Percentiles rank a stretch among this genome's conserved stretches.
phyloP scores from a whole-genome alignment of 2,888 invertebrate species.

The Drosophila barbarae region DNA sequence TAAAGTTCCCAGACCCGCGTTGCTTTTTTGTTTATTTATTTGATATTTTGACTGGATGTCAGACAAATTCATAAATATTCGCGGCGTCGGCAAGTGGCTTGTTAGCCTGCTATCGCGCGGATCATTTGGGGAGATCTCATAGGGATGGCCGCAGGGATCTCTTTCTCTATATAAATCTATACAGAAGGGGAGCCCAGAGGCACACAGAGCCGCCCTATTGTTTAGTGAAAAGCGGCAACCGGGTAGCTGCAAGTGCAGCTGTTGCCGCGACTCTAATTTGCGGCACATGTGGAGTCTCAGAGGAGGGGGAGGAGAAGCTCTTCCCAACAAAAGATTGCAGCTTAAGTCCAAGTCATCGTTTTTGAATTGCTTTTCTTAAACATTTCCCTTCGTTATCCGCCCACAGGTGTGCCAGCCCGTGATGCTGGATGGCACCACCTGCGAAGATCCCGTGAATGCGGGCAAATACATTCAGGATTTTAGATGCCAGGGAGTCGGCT shows the following conservation, averaged over 20 bases:
- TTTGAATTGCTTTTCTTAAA: background rate
- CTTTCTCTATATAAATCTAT: background rate
- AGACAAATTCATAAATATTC: conserved; percentile 34
- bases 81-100: conserved; percentile 43
- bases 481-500: conserved; percentile 82
- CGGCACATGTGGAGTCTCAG: conserved; percentile 50
- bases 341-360: conserved; percentile 28
- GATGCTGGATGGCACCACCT: conserved; percentile 51
- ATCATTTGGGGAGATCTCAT: conserved; percentile 20
- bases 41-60: conserved; percentile 48
- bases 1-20: no score
- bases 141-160: conserved; percentile 21
- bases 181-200: conserved; percentile 4
- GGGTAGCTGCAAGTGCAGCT: conserved; percentile 46
- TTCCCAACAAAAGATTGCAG: conserved; percentile 3
- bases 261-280: conserved; percentile 46
- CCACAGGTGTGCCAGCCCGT: conserved; percentile 62
- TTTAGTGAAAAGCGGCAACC: conserved; percentile 64
- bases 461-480: conserved; percentile 87
- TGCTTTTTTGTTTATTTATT: conserved; percentile 43
- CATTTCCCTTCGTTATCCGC: conserved; percentile 6
- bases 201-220: conserved; percentile 63
- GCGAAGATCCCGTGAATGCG: conserved; percentile 82
- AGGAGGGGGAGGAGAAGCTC: background rate
- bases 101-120: conserved; percentile 41